These are phyloP conservation scores for Eustalomyia histrio DNA, from an alignment of 2,888 invertebrate genomes.

Conservation along the genomic window DNA sequence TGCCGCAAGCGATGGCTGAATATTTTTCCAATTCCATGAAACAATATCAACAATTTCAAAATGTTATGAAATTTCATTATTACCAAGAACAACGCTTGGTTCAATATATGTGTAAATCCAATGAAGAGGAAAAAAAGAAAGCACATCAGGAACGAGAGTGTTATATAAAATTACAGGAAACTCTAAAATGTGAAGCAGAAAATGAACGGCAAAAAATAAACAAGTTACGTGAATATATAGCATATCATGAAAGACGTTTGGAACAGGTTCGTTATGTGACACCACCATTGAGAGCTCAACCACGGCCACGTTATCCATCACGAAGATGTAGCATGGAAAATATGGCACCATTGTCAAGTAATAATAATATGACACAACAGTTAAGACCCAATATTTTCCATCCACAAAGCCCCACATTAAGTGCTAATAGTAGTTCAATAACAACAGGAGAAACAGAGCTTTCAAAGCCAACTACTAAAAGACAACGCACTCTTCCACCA, in stretches of 20 bases:
- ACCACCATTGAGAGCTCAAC: constrained; percentile 44
- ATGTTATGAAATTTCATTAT: constrained; percentile 62
- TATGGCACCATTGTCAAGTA: neutral
- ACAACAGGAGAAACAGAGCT: constrained; percentile 5
- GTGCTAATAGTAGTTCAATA: constrained; percentile 43
- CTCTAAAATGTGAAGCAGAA: constrained; percentile 25
- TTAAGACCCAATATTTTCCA: constrained; percentile 38
- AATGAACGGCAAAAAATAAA: constrained; percentile 59
- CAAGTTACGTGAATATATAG: constrained; percentile 62
- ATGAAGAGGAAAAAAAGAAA: constrained; percentile 35
- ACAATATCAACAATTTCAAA: constrained; percentile 49
- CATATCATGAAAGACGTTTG: constrained; percentile 61
- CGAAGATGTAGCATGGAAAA: neutral
- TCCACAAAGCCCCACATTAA: constrained; percentile 53
- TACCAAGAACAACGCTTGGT: constrained; percentile 52
- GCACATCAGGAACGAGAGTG: constrained; percentile 18
- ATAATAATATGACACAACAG: constrained; percentile 20
- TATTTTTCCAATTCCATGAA: constrained; percentile 58
- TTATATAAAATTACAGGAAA: constrained; percentile 32
- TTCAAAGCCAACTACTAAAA: neutral
- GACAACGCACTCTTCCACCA: constrained; percentile 39
- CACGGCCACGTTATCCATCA: constrained; percentile 20
- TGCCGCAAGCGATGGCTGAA: constrained; percentile 56
- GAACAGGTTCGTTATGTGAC: constrained; percentile 53
- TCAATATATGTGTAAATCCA: constrained; percentile 29